These are phyloP conservation scores for Busseola fusca DNA, from an alignment of 2,888 invertebrate genomes.

Conservation along the genomic window DNA sequence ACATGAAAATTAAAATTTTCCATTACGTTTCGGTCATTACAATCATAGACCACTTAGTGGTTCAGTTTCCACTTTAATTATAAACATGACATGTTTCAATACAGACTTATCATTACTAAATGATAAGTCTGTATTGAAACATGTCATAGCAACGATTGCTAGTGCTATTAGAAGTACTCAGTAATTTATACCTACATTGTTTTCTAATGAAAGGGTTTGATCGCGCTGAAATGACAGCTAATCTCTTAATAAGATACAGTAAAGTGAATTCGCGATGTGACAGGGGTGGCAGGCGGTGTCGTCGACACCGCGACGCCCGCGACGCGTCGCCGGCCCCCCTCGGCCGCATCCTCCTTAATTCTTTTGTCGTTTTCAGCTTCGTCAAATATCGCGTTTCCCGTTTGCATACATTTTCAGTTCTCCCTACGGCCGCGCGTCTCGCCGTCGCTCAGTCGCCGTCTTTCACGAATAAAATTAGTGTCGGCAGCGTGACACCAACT, in stretches of 20 bases:
- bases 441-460: conserved; percentile 79
- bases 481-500: conserved; percentile 89
- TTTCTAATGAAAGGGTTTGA: conserved; percentile 73
- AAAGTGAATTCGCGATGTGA: conserved; percentile 82
- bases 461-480: conserved; percentile 88
- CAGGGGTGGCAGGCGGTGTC: conserved; percentile 62
- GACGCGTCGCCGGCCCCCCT: conserved; percentile 50
- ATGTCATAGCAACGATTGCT: too few species aligned
- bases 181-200: conserved; percentile 53
- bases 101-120: conserved; percentile 25
- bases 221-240: conserved; percentile 75
- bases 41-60: conserved; percentile 39
- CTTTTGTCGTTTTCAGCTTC: conserved; percentile 88
- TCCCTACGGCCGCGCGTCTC: conserved; percentile 67
- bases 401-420: conserved; percentile 87
- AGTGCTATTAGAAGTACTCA: conserved; percentile 44
- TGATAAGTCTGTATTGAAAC: too few species aligned
- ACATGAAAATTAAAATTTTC: conserved; percentile 56
- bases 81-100: conserved; percentile 45
- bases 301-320: conserved; percentile 69
- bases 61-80: conserved; percentile 56
- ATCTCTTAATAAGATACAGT: conserved; percentile 80
- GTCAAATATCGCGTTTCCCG: conserved; percentile 87
- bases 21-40: conserved; percentile 49
- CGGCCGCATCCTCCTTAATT: conserved; percentile 77